Evolutionary conservation across 2,888 invertebrate genomes (phyloP).

Genomic region (Hipparchia semele): DNA sequence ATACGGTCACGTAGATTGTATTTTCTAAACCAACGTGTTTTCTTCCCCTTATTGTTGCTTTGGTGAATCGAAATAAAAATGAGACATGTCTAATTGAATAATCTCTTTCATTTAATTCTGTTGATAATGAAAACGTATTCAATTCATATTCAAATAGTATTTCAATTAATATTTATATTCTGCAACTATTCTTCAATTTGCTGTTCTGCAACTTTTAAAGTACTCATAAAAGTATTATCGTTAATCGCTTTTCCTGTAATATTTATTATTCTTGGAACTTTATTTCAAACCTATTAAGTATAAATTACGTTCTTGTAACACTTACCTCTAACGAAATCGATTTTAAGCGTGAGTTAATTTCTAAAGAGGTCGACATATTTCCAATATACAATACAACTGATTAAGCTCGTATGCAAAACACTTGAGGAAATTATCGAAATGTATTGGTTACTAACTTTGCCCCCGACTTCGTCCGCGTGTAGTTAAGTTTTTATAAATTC

Average conservation of each 20-base stretch:
- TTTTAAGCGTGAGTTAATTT: neutral
- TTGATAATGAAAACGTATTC: neutral
- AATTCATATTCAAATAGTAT: neutral
- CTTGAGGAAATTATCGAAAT: constrained; percentile 1
- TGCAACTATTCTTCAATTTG: neutral
- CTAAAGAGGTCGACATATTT: neutral
- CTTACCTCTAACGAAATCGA: constrained; percentile 1
- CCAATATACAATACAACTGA: neutral
- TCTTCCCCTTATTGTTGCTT: neutral
- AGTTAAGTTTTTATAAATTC: neutral
- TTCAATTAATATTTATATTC: neutral
- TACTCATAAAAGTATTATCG: neutral
- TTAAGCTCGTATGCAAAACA: neutral
- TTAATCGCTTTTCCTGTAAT: neutral
- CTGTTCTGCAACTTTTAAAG: neutral
- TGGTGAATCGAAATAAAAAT: neutral
- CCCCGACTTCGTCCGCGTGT: neutral
- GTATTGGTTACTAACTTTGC: too few species aligned
- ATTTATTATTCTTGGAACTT: neutral
- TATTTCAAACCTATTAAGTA: neutral
- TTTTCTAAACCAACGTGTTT: neutral
- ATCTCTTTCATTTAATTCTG: constrained; percentile 4
- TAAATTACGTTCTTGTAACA: neutral
- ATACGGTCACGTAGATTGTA: constrained; percentile 9
- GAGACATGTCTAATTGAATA: neutral